Base-by-base conservation (phyloP, 1,140 invertebrate species). In the Paramacrobiotus metropolitanus region DNA sequence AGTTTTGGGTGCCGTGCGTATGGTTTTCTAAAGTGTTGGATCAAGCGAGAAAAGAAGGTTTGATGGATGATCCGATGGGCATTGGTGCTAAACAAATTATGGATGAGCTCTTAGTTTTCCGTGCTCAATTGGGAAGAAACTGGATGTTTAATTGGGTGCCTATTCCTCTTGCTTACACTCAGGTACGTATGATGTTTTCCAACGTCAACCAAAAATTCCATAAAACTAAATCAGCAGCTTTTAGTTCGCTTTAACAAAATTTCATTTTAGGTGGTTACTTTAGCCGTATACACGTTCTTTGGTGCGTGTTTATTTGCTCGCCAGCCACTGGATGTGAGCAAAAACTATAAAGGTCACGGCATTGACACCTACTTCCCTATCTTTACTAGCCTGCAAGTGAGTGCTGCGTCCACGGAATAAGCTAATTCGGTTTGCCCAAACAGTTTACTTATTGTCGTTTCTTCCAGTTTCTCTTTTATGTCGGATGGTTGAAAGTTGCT, bases 21-120 rank as follows among this genome's bases (percentile, higher is more conserved):
- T 90, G 87, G 87, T 86, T 86, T 31, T 86, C 85, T 0, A 87
- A 87, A 69, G 84, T 90, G 62, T 86, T 89, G 64, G 87, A 87
- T 70, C 75, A 85, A 63, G 85, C 85, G 0, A 9, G 34, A 15
- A 9, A 40, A n/a, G 34, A 40, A n/a, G 61, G 62, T 62, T 66
- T 64, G 20, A 55, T 62, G 28, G 29, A 62, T n/a, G n/a, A 64
- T 0, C 55, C 31, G 29, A 18, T 30, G 28, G 63, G 60, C 15
- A 21, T 59, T 15, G 63, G 31, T 24, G 9, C 21, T 59, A n/a
- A 20, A 20, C 45, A 64, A 15, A 20, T 59, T 29, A 55, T 64
- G 40, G 59, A 66, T 40, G 48, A 44, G 2, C 24, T 66, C 18
- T 45, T 66, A 28, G 44, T 62, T 4, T 66, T 60, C 59, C 60